These are phyloP conservation scores for Pseudocheirus occidentalis DNA, from an alignment of 2,797 vertebrate genomes.

Conservation along the genomic window DNA sequence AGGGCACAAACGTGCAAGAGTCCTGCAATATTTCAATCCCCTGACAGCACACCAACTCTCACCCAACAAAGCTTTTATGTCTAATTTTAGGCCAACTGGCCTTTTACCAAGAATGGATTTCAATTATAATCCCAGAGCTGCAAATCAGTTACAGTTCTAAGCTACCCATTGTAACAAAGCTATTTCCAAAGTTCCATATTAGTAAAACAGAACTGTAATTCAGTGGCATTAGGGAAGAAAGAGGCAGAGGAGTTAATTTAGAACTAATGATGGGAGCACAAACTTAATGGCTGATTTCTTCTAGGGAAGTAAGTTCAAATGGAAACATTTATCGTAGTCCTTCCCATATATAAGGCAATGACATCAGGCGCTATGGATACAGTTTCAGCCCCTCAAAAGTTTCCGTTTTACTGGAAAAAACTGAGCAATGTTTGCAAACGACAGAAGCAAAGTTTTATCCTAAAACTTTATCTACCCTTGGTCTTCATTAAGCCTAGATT, in stretches of 20 bases:
- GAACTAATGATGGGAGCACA: neutral
- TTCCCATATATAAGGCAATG: neutral
- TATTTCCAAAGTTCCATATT: neutral
- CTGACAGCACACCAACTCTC: conserved; percentile 41
- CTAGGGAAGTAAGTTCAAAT: neutral
- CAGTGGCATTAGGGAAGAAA: neutral
- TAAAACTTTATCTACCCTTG: neutral
- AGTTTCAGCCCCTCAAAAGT: neutral
- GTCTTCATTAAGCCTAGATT: neutral
- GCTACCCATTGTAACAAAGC: conserved; percentile 33
- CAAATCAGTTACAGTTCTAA: conserved; percentile 21
- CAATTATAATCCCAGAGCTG: conserved; percentile 52
- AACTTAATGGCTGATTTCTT: neutral
- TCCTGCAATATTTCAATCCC: conserved; percentile 36
- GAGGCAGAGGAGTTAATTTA: neutral
- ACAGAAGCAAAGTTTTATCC: neutral
- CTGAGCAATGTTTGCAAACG: neutral
- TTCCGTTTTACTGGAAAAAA: neutral
- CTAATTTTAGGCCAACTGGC: conserved; percentile 53
- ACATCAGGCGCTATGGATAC: neutral
- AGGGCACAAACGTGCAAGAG: conserved; percentile 19
- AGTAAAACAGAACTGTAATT: neutral
- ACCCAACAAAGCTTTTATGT: conserved; percentile 41
- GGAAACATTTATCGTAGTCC: neutral
- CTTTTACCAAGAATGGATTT: conserved; percentile 60